Percentiles rank a stretch among this genome's conserved stretches.
phyloP scores from a whole-genome alignment of 1,140 invertebrate genomes.

The Hyles vespertilio region DNA sequence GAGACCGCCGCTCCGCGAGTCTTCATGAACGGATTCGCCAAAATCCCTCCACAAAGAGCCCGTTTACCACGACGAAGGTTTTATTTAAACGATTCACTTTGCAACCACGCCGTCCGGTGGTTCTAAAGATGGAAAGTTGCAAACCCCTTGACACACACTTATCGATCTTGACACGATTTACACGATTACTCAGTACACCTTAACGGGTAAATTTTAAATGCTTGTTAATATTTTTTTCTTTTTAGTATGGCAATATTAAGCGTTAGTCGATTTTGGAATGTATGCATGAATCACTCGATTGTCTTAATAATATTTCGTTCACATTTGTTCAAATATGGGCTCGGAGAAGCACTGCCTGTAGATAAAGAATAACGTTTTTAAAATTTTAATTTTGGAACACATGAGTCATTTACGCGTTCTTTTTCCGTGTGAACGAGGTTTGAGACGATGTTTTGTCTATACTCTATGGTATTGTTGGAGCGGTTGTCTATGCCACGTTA shows the following conservation, averaged over 20 bases:
- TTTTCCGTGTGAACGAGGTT: too few species aligned
- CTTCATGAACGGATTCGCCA: conserved; percentile 57
- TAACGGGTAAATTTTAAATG: conserved; percentile 30
- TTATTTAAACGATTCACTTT: conserved; percentile 47
- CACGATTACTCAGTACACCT: conserved; percentile 42
- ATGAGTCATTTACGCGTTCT: too few species aligned
- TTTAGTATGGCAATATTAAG: conserved; percentile 69
- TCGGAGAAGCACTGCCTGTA: conserved; percentile 48
- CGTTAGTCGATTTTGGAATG: conserved; percentile 43
- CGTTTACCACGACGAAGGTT: conserved; percentile 34
- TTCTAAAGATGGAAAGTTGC: conserved; percentile 68
- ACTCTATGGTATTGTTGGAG: too few species aligned
- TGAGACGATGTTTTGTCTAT: too few species aligned
- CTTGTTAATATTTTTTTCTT: conserved; percentile 31
- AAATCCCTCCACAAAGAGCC: conserved; percentile 56
- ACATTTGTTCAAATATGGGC: conserved; percentile 60
- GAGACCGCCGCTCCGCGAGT: conserved; percentile 13
- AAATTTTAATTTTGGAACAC: neutral
- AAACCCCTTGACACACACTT: conserved; percentile 69
- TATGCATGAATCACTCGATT: conserved; percentile 52
- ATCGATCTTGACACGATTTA: conserved; percentile 67
- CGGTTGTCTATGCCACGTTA: too few species aligned
- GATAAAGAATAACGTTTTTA: neutral
- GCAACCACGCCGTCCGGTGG: conserved; percentile 49
- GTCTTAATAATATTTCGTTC: conserved; percentile 39